A percentile compares a stretch with the other conserved stretches of the same genome.
phyloP scores from a whole-genome alignment of 92 coral and sea anemone species.

The Siderastrea radians region DNA sequence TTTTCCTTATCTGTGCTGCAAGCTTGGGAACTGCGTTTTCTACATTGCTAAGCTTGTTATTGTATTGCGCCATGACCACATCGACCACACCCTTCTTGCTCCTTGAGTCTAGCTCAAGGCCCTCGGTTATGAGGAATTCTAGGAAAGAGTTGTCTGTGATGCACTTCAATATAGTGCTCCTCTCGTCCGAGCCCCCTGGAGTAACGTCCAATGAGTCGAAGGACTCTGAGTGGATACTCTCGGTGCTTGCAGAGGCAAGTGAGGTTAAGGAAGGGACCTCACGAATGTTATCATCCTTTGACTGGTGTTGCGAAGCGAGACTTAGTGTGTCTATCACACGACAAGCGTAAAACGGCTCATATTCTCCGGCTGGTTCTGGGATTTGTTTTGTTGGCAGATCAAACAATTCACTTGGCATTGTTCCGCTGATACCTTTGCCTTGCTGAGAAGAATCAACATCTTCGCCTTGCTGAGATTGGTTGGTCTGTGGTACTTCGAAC shows the following conservation, averaged over 20 bases:
- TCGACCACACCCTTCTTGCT: slow-evolving; percentile 31
- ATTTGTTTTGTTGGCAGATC: slow-evolving; percentile 11
- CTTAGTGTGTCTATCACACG: slow-evolving; percentile 2
- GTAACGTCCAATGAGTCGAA: slow-evolving; percentile 2
- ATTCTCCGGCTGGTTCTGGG: background rate
- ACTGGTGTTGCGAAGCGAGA: background rate
- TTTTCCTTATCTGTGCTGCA: slow-evolving; percentile 21
- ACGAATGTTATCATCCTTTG: background rate
- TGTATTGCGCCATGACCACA: slow-evolving; percentile 37
- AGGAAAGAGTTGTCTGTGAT: slow-evolving; percentile 50
- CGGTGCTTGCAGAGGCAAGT: slow-evolving; percentile 39
- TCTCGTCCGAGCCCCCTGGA: slow-evolving; percentile 8
- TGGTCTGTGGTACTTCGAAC: background rate
- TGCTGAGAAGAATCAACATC: background rate
- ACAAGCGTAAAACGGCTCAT: slow-evolving; percentile 11
- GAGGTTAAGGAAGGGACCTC: slow-evolving; percentile 9
- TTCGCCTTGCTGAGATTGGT: background rate
- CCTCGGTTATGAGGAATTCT: slow-evolving; percentile 50
- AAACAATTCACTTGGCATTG: slow-evolving; percentile 13
- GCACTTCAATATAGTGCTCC: slow-evolving; percentile 44
- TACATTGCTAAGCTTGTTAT: slow-evolving; percentile 7
- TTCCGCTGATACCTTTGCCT: background rate
- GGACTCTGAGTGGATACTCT: slow-evolving; percentile 10
- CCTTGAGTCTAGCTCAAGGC: slow-evolving; percentile 35
- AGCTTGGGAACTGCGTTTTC: slow-evolving; percentile 38